Conservation (phyloP, 2,797 vertebrate genomes). For the Apodemus agrarius region DNA sequence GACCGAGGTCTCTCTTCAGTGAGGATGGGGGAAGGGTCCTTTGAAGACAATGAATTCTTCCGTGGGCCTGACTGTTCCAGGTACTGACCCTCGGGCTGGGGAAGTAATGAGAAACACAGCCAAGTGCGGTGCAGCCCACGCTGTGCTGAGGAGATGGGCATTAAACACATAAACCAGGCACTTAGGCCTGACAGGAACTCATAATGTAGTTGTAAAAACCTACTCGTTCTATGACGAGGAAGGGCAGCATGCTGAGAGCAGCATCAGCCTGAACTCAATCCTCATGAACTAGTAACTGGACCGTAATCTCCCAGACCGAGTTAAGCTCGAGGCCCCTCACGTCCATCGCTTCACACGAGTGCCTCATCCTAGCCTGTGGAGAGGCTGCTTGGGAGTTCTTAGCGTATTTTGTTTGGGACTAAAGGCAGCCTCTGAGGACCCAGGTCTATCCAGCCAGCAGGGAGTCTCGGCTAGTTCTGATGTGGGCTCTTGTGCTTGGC, state of each 20-base stretch:
- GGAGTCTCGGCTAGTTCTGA: neutral
- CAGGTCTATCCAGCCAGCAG: neutral
- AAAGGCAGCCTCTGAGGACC: neutral
- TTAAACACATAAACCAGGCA: neutral
- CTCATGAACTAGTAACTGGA: neutral
- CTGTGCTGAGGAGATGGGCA: neutral
- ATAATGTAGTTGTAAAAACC: neutral
- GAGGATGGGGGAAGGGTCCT: neutral
- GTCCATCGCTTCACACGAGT: neutral
- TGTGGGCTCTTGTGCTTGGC: too few relatives aligned
- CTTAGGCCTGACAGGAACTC: neutral
- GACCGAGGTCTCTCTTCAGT: neutral
- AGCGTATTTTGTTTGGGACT: neutral
- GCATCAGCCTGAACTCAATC: neutral
- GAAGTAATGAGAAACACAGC: neutral
- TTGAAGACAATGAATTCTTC: neutral
- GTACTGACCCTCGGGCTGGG: neutral
- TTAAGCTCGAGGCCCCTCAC: neutral
- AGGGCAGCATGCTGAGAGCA: neutral
- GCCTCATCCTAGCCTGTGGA: neutral
- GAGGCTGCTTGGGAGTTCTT: neutral
- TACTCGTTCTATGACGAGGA: neutral
- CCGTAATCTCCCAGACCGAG: neutral
- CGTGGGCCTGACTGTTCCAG: neutral
- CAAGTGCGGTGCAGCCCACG: fast-evolving